Percentiles rank a stretch among this genome's conserved stretches.
phyloP scores from a whole-genome alignment of 2,113 vertebrate genomes.

The Rhadina sibilatrix region DNA sequence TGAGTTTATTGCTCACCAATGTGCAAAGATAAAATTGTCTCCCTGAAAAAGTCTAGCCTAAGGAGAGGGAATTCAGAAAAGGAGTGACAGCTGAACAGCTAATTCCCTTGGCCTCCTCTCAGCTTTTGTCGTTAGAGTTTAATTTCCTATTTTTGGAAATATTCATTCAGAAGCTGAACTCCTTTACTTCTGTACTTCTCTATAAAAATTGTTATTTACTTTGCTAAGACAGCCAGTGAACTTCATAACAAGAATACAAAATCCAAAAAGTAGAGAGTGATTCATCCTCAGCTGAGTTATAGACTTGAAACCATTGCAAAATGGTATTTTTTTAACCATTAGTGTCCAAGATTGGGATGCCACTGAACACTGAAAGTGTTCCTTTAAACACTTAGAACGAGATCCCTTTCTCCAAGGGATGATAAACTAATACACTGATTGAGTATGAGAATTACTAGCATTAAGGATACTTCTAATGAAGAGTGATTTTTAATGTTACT shows the following conservation, averaged over 20 bases:
- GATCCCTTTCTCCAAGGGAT: neutral
- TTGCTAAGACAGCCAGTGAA: neutral
- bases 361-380: neutral
- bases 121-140: neutral
- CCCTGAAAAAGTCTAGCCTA: neutral
- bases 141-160: neutral
- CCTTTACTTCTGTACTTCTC: neutral
- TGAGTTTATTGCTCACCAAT: neutral
- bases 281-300: conserved; percentile 45
- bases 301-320: neutral
- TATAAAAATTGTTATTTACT: conserved; percentile 2
- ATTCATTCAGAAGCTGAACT: neutral
- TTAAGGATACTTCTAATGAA: neutral
- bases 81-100: neutral
- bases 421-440: neutral
- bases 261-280: neutral
- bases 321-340: conserved; percentile 15
- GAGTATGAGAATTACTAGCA: neutral
- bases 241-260: neutral
- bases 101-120: neutral
- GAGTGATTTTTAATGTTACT: neutral
- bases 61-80: neutral
- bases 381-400: neutral
- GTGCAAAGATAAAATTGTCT: neutral
- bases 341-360: neutral